Base-by-base conservation (phyloP, 1,140 invertebrate genomes). In the Contarinia nasturtii region DNA sequence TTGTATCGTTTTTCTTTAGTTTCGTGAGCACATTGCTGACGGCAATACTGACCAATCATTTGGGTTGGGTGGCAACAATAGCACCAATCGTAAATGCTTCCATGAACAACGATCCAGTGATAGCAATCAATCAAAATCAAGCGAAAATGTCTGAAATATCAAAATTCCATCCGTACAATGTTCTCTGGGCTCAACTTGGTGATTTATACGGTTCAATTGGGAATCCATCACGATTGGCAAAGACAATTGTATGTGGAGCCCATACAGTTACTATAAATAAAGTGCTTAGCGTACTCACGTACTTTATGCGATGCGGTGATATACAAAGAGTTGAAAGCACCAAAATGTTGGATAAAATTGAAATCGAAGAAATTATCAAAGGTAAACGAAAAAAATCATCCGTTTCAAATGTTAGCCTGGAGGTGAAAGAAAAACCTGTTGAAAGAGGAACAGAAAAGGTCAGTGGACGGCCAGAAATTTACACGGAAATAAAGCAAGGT, bases 21-120 rank as follows among this genome's bases (percentile, higher is more conserved):
- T 93, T 93, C 67, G 72, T 92, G 47, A 91, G 86, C 59, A 89
- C 84, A 14, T 68, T 92, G 45, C 60, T 92, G 19, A 92, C 86
- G 5, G 84, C 85, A 48, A 80, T 92, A 20, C 65, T 92, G 41
- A 91, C 86, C 0, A 76, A 91, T 67, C 89, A 93, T 64, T 70
- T 91, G 17, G 85, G 86, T 2, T 92, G 88, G 89, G 85, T 91
- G 44, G 75, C 80, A 19, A 88, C 84, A 0, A 77, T 87, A 12
- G 57, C 61, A 1, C 56, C 61, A 12, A 47, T 49, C 7, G 7
- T 12, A 44, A 8, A n/a, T 15, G 19, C 20, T n/a, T 18, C 15
- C 7, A 20, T 19, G 33, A 44, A 14, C 22, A n/a, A 19, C 11
- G 22, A 33, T 5, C 3, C 4, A 22, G 21, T 46, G 5, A 8